Percentiles rank a stretch among this genome's conserved stretches.
phyloP scores from a whole-genome alignment of 2,888 invertebrate species.

The Drosophila kambysellisi region DNA sequence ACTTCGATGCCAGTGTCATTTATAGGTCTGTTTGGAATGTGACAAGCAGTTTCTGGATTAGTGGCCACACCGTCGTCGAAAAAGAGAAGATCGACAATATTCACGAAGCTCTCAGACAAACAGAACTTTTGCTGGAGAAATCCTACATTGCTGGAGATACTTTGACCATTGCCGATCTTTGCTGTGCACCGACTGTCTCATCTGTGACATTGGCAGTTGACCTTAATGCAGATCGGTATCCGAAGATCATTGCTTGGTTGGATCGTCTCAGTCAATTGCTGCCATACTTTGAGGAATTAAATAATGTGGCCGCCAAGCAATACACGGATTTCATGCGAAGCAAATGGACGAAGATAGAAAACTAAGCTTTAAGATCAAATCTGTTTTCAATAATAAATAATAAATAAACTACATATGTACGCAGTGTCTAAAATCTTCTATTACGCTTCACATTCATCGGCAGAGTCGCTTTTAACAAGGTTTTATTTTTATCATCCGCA shows the following conservation, averaged over 20 bases:
- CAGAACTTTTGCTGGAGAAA: slow-evolving; percentile 59
- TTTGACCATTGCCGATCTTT: slow-evolving; percentile 76
- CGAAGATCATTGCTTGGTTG: slow-evolving; percentile 70
- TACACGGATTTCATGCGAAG: slow-evolving; percentile 43
- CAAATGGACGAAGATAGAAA: slow-evolving; percentile 42
- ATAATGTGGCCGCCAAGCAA: slow-evolving; percentile 38
- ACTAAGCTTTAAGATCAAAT: not conserved
- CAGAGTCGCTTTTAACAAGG: not conserved
- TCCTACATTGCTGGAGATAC: slow-evolving; percentile 63
- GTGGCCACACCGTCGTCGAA: slow-evolving; percentile 40
- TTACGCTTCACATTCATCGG: not conserved
- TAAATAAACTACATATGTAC: not conserved
- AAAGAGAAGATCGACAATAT: slow-evolving; percentile 55
- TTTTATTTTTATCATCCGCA: not conserved
- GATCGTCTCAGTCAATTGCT: slow-evolving; percentile 63
- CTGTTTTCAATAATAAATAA: too few species aligned
- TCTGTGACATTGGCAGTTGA: slow-evolving; percentile 49
- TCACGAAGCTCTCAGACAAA: slow-evolving; percentile 39
- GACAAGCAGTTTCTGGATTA: slow-evolving; percentile 27
- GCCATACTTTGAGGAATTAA: slow-evolving; percentile 67
- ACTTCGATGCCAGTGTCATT: slow-evolving; percentile 55
- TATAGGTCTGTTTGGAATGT: slow-evolving; percentile 48
- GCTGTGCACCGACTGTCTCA: slow-evolving; percentile 52
- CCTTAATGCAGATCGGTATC: slow-evolving; percentile 56
- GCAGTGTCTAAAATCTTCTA: not conserved